phyloP scores from a whole-genome alignment of 2,888 invertebrate species.

The Azorinus chamasolen region DNA sequence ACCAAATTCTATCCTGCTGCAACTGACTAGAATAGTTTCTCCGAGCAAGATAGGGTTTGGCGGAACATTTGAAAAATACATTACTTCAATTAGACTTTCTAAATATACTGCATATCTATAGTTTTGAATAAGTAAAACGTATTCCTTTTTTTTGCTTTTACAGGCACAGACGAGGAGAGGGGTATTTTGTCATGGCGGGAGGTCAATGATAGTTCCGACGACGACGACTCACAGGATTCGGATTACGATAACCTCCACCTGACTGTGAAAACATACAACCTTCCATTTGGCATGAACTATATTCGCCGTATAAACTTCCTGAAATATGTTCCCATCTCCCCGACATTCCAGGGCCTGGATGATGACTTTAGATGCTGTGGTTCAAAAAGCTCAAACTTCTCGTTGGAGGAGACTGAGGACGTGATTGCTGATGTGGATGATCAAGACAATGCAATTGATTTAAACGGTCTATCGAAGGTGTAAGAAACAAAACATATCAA shows the following conservation, averaged over 20 bases:
- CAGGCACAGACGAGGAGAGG: constrained; percentile 66
- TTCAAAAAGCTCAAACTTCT: background rate
- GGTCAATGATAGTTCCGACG: constrained; percentile 27
- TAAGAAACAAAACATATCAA: no score
- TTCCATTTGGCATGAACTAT: constrained; percentile 58
- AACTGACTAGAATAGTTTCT: no score
- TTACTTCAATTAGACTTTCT: no score
- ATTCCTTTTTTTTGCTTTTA: no score
- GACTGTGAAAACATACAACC: constrained; percentile 60
- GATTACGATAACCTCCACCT: constrained; percentile 30
- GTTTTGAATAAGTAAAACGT: no score
- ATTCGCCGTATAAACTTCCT: constrained; percentile 45
- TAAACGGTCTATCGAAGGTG: no score
- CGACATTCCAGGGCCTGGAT: constrained; percentile 58
- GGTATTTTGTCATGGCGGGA: constrained; percentile 64
- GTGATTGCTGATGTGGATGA: background rate
- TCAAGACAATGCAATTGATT: no score
- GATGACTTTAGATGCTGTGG: constrained; percentile 8
- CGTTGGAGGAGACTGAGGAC: background rate
- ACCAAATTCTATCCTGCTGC: no score
- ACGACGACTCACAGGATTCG: constrained; percentile 19
- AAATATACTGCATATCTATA: no score
- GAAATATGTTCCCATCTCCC: constrained; percentile 58
- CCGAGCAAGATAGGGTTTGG: no score
- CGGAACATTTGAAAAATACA: no score